Base-by-base conservation (phyloP, 2,797 vertebrate genomes). In the Myripristis murdjan region DNA sequence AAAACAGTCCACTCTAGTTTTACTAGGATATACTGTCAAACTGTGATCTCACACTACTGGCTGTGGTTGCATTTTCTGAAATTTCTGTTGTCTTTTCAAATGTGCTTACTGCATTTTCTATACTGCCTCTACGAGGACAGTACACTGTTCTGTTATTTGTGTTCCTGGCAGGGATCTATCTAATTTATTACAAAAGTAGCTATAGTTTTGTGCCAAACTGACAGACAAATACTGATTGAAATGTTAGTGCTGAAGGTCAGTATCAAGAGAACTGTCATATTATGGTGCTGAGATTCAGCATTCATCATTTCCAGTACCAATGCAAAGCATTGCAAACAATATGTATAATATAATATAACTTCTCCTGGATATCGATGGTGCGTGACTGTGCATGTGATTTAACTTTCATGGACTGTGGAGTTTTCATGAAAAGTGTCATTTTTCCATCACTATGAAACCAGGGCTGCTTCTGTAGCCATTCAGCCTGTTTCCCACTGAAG, bases 391-490 rank as follows among this genome's bases (percentile, higher is more conserved):
- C 60, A 18, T 15, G 43, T 15, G 26, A 24, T 37, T 49, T 35
- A 1, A 35, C 49, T 12, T 61, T 35, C 37, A 48, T 53, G n/a
- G 75, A 39, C 18, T 79, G 64, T 64, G 33, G 35, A 6, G 23
- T 39, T 64, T 52, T 47, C n/a, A 5, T 31, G n/a, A n/a, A n/a
- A n/a, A 57, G 7, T 2, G 48, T 6, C 4, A 15, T 37, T 26
- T 61, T 18, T 33, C 47, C 44, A 48, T 12, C 39, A 49, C 23
- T 2, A 4, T 31, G 48, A 55, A 44, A 72, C 43, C 64, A 56
- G 52, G 39, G 52, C 74, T 78, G 51, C 77, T 81, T 61, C 47
- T 60, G 52, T 37, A 28, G 31, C 1, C 23, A 15, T 48, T 59
- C 58, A 58, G 43, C 71, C 53, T 23, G 37, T 58, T 64, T 54